phyloP scores from a whole-genome alignment of 2,797 vertebrate species.

The Catharus ustulatus region DNA sequence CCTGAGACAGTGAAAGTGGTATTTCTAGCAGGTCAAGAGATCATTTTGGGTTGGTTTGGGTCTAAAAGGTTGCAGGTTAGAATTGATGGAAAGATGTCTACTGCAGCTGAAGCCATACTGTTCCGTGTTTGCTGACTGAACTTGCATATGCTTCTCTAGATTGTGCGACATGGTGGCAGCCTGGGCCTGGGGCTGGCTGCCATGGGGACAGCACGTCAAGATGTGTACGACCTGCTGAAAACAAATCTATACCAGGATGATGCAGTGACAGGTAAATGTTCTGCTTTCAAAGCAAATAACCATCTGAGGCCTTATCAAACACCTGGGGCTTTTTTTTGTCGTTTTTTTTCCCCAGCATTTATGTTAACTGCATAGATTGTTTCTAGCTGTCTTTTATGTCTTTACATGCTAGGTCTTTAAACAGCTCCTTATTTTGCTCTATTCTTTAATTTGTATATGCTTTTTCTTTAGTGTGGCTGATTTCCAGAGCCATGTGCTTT shows the following conservation, averaged over 20 bases:
- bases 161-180: slow-evolving; percentile 95
- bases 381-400: background rate
- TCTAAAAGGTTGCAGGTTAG: background rate
- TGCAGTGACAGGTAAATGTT: slow-evolving; percentile 90
- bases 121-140: background rate
- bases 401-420: background rate
- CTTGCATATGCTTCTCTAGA: slow-evolving; percentile 76
- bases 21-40: background rate
- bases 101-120: background rate
- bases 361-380: background rate
- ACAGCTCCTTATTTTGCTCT: background rate
- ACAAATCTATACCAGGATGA: slow-evolving; percentile 99
- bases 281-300: slow-evolving; percentile 32
- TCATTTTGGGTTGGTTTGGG: background rate
- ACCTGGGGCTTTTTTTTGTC: background rate
- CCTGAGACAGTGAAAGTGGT: background rate
- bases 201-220: slow-evolving; percentile 94
- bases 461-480: background rate
- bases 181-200: slow-evolving; percentile 95
- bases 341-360: rapidly evolving
- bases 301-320: background rate
- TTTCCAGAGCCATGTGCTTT: background rate
- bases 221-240: slow-evolving; percentile 98
- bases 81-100: background rate
- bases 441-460: background rate